Base-by-base conservation (phyloP, 2,888 invertebrate species). In the Cremastinae sp. region DNA sequence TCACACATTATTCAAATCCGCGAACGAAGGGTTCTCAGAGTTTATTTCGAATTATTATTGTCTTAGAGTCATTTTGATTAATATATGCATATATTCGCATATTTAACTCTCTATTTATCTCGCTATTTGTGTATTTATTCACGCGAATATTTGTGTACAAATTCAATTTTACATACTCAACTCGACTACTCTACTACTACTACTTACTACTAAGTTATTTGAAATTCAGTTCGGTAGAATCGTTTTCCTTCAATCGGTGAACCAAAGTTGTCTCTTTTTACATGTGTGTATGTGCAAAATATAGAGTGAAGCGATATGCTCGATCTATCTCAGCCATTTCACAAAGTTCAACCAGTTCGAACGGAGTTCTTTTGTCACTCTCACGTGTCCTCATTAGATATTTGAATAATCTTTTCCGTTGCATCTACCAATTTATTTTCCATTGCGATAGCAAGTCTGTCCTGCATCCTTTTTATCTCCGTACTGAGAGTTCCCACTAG, bases 11-110 rank as follows among this genome's bases (percentile, higher is more conserved):
- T 34, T 82, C 85, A 73, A 78, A 85, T 75, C 80, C 78, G 78
- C 83, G 80, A 72, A 72, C 85, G 47, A 84, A 83, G 58, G 77
- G 82, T 80, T 83, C 75, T 66, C 59, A 18, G 14, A 68, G 66
- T 45, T 43, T 12, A 66, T 51, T n/a, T 12, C 56, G 16, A 61
- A 43, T 9, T 2, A 49, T 56, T 62, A 65, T 65, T 75, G 45
- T 61, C 51, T 53, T 8, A 51, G 36, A 41, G 59, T 69, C 59
- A 69, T 69, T 69, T 59, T 43, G 61, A 51, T 51, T 20, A 51
- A 69, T 59, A 59, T 49, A 36, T 54, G 34, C 18, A 22, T 58
- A 28, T 49, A 49, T 64, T n/a, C 28, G 36, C 34, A 36, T 14
- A 14, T 43, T 8, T 41, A 34, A 22, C 7, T 20, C 10, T 59